Evolutionary conservation across 2,113 vertebrate species (phyloP).

Genomic region (Nothoprocta perdicaria): DNA sequence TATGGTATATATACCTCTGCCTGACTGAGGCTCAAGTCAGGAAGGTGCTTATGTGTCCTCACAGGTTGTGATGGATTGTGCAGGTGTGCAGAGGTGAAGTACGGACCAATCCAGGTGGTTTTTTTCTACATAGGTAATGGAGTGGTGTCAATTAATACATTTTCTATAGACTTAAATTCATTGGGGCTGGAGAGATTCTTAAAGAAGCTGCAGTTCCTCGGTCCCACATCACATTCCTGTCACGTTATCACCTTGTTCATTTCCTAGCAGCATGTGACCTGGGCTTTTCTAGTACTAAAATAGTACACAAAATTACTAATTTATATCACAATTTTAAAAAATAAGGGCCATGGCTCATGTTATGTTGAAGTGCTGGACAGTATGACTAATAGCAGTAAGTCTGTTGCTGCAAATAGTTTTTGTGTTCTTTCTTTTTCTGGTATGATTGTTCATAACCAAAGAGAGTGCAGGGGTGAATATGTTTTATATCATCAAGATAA

Average conservation of each 20-base stretch:
- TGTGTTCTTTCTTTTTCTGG: background rate
- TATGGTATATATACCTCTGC: fast-evolving
- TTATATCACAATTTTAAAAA: background rate
- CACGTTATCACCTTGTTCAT: background rate
- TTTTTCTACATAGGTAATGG: background rate
- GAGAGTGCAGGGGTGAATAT: fast-evolving
- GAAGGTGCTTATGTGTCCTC: background rate
- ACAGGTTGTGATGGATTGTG: background rate
- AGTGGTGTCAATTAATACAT: background rate
- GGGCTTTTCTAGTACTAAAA: background rate
- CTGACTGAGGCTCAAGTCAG: background rate
- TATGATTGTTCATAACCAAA: background rate
- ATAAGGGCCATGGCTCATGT: background rate
- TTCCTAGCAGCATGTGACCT: background rate
- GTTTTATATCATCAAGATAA: background rate
- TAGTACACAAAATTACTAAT: background rate
- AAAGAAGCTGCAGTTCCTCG: background rate
- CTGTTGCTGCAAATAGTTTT: background rate
- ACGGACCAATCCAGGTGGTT: background rate
- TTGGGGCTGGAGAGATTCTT: background rate
- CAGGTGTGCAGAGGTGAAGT: background rate
- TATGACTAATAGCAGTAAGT: background rate
- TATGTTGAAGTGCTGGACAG: background rate
- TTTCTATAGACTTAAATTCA: background rate
- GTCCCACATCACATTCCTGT: background rate